phyloP scores from a whole-genome alignment of 2,797 vertebrate genomes.

The Myotis findleyi region DNA sequence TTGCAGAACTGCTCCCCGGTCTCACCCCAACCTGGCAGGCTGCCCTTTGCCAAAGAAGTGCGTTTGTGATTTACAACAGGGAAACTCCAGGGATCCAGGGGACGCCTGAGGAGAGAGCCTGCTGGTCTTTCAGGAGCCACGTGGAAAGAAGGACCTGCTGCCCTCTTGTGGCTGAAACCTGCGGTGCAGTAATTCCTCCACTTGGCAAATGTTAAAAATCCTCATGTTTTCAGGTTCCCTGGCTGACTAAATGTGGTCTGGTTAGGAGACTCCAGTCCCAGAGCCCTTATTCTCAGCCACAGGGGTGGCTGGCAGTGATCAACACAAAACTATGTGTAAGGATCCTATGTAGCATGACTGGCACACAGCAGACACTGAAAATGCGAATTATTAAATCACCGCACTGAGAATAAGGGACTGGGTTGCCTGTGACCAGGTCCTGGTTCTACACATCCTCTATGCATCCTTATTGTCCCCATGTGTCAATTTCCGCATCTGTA shows the following conservation, averaged over 20 bases:
- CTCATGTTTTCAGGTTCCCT: neutral
- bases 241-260: neutral
- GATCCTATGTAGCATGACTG: neutral
- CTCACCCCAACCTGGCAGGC: neutral
- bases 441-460: neutral
- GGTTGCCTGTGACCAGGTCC: neutral
- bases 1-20: conserved; percentile 18
- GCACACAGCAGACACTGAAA: neutral
- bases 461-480: neutral
- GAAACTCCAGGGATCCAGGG: neutral
- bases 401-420: neutral
- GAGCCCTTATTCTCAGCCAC: neutral
- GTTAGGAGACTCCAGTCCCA: neutral
- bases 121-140: neutral
- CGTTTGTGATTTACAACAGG: neutral
- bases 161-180: conserved; percentile 74
- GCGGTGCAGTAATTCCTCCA: neutral
- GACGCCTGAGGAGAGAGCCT: neutral
- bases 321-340: neutral
- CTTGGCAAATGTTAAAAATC: neutral
- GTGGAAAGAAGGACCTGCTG: neutral
- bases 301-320: neutral
- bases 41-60: conserved; percentile 6
- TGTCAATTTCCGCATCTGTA: neutral
- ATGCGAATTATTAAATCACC: neutral